Base-by-base conservation (phyloP, 2,797 vertebrate species). In the Stomatorhinus walkeri region DNA sequence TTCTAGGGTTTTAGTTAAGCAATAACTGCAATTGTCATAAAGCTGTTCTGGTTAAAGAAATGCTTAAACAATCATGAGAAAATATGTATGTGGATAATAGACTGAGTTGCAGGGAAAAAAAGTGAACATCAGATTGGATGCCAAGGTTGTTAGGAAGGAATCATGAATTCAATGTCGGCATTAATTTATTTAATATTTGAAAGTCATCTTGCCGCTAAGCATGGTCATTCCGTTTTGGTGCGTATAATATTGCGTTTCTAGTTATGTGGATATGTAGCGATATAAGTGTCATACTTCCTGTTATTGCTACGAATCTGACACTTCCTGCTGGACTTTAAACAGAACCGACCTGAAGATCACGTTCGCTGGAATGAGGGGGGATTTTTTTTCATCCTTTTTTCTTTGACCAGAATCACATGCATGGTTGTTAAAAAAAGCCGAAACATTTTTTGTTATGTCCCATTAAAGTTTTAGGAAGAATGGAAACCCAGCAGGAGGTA, bases 401-500 rank as follows among this genome's bases (percentile, higher is more conserved):
- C 19, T 43, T 32, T 43, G 24, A 43, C 56, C 49, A 28, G 68
- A 59, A 68, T 51, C 48, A 54, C 46, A 28, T 16, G 56, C 4
- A 2, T 14, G 48, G 12, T 8, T 40, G 43, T 76, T 36, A 43
- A 40, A 72, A 40, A 52, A 52, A 86, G 6, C 22, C 10, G 24
- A 86, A 59, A 8, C 32, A 89, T 43, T 61, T 59, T 72, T 87
- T 89, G 40, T 87, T 46, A 36, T 48, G 88, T 36, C 43, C 24
- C 24, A n/a, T 32, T 48, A 36, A n/a, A 51, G 16, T 36, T 40
- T 89, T 61, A n/a, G 46, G 24, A 51, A 28, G 68, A 43, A 61
- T 87, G 89, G 72, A 64, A 48, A n/a, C 61, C 1, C 51, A 12
- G 40, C 79, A 36, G n/a, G 85, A 87, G 89, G 68, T 89, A 89